Base-by-base conservation (phyloP, 2,113 vertebrate species). In the Mustela nigripes region DNA sequence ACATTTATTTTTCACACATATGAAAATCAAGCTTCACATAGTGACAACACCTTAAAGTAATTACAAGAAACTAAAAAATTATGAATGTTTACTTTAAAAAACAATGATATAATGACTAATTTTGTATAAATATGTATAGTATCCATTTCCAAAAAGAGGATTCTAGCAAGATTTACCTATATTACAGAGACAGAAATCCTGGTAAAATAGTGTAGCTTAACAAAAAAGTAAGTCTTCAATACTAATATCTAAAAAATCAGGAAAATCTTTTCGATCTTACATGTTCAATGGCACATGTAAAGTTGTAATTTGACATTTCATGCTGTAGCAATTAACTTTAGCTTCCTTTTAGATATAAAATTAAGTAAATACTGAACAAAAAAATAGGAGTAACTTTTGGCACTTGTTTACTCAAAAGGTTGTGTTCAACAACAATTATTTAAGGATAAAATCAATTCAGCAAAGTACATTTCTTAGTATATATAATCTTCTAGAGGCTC, bases 331-430 rank as follows among this genome's bases (percentile, higher is more conserved):
- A 94, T 81, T 81, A 94, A 67, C 4, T 91, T 73, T n/a, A 36
- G 12, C 36, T 60, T 78, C 4, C 65, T 67, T 62, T 62, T 79
- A 65, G 12, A 63, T 79, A 74, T 79, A 36, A 94, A 94, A 96
- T 71, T 90, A 16, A 71, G 12, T 21, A 82, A 84, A 26, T n/a
- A 58, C 9, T 33, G 5, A 71, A 62, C 22, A 95, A 98, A 97
- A 96, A 93, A 83, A 71, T 62, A 67, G 19, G 39, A 2, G 78
- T 48, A 94, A 31, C 81, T 86, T 95, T 96, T 96, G 69, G 62
- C 24, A 97, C 82, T 48, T 97, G 84, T 82, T 97, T 98, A 58
- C 62, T 62, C 10, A 93, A 97, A 45, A 98, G 96, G 56, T 91
- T 91, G 78, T 62, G 31, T 84, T 97, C 62, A 74, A 94, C 58